Evolutionary conservation across 2,797 vertebrate species (phyloP), one percentile per base, ranked within the genome.

Genomic region (Helicolenus hilgendorfi): DNA sequence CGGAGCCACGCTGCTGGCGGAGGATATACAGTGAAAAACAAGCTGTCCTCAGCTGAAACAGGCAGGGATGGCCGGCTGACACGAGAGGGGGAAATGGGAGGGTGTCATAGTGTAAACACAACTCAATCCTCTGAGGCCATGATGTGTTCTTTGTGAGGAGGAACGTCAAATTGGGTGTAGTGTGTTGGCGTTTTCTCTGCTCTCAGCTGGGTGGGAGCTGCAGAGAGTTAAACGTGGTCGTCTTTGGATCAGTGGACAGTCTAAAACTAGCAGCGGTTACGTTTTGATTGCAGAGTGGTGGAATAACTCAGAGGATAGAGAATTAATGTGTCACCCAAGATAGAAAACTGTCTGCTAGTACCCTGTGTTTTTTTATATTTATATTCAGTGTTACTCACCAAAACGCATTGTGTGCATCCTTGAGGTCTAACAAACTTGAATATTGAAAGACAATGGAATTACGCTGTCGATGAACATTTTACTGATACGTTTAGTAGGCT

Each of bases 51-150:
- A 3, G 78, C 82, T 72, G n/a, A 84, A 91, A 83, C 75, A 64
- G 71, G 72, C 73, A 18, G 31, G 38, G 70, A 80, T 85, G 75
- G 81, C 72, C 20, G 49, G 65, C 79, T 84, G 86, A 89, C 90
- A 87, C 45, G 81, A 84, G 88, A 78, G 36, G 65, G 83, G 81
- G 82, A 70, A 79, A 58, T 79, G 77, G 84, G 91, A 88, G 86
- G 90, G 93, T 86, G 95, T 91, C 63, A 15, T 63, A 81, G 82
- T 85, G 81, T 95, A 95, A 95, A 96, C 92, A 94, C 79, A 80
- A 55, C 74, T 86, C 85, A 87, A 87, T 94, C 93, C 86, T 84
- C 73, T 22, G 83, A 84, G 74, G 85, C 86, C 87, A 33, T 65
- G 87, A 88, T 81, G 74, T 71, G 56, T 31, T 81, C 55, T 71